These are phyloP conservation scores for Drosophila prolongata DNA, from an alignment of 2,888 invertebrate species.

Conservation along the genomic window DNA sequence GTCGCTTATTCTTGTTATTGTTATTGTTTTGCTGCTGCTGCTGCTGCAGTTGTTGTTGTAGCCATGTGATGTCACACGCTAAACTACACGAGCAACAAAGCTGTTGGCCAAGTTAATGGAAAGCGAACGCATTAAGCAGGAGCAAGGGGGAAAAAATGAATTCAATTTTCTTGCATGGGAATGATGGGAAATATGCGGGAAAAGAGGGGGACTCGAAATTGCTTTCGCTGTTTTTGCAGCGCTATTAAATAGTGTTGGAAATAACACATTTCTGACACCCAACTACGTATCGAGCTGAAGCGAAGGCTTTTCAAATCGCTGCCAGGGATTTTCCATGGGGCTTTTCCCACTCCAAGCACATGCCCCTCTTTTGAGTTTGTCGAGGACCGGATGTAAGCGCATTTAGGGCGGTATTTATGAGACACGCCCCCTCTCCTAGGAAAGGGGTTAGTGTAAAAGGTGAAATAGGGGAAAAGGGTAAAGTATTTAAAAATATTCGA, in stretches of 20 bases:
- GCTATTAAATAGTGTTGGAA: slow-evolving; percentile 66
- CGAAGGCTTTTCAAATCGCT: slow-evolving; percentile 33
- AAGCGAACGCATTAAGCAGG: slow-evolving; percentile 59
- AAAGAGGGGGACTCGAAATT: slow-evolving; percentile 32
- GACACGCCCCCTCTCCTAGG: slow-evolving; percentile 15
- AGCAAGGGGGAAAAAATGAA: slow-evolving; percentile 60
- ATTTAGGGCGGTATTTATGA: slow-evolving; percentile 59
- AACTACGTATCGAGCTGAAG: slow-evolving; percentile 38
- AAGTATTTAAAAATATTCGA: slow-evolving; percentile 3
- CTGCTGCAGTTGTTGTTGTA: background rate
- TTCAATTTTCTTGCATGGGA: slow-evolving; percentile 57
- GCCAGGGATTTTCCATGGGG: slow-evolving; percentile 12
- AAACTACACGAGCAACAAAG: slow-evolving; percentile 19
- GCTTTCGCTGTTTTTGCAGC: slow-evolving; percentile 36
- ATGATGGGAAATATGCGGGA: slow-evolving; percentile 12
- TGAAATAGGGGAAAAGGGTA: background rate
- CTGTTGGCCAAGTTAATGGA: slow-evolving; percentile 59
- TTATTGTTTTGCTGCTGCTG: slow-evolving; percentile 17
- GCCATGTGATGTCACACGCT: slow-evolving; percentile 46
- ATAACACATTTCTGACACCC: slow-evolving; percentile 67
- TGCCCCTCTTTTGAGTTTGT: slow-evolving; percentile 12
- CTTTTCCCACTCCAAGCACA: background rate
- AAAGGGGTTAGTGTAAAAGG: slow-evolving; percentile 7
- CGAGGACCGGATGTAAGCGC: slow-evolving; percentile 56
- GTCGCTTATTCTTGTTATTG: background rate